Conservation (phyloP, 2,888 invertebrate genomes). For the Ommatoiulus sabulosus region DNA sequence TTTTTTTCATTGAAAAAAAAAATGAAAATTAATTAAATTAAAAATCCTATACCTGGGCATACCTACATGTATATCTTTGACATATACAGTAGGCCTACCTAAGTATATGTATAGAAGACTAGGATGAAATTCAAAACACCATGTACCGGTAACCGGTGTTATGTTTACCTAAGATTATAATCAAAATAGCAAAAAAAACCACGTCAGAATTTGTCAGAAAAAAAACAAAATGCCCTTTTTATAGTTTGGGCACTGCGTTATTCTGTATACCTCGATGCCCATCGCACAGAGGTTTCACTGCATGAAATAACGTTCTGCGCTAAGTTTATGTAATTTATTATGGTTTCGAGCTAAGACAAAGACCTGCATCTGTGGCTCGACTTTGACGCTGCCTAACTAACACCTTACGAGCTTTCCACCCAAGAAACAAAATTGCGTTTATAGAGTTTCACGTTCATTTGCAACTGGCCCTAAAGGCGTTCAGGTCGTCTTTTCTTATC, state of each 20-base stretch:
- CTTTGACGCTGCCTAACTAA: background rate
- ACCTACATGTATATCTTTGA: too few relatives aligned
- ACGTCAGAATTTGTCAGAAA: background rate
- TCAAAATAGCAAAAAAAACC: background rate
- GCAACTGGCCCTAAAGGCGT: conserved; percentile 4
- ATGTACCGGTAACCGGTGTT: background rate
- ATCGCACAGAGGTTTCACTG: background rate
- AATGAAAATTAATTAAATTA: too few relatives aligned
- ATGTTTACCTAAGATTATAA: background rate
- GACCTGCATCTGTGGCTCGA: background rate
- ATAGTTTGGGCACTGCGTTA: background rate
- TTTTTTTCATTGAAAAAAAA: too few relatives aligned
- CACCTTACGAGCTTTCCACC: conserved; percentile 39
- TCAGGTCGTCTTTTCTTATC: background rate
- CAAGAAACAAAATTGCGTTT: conserved; percentile 31
- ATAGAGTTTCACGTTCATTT: conserved; percentile 37
- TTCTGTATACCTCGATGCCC: background rate
- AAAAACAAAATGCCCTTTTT: background rate
- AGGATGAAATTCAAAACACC: too few relatives aligned
- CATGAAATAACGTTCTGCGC: background rate
- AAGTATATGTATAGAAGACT: too few relatives aligned
- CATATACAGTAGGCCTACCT: too few relatives aligned
- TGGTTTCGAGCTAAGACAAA: conserved; percentile 38
- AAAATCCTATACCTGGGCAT: too few relatives aligned
- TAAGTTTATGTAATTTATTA: conserved; percentile 26